Conservation (phyloP, 2,797 vertebrate species). For the Hoplostethus mediterraneus region DNA sequence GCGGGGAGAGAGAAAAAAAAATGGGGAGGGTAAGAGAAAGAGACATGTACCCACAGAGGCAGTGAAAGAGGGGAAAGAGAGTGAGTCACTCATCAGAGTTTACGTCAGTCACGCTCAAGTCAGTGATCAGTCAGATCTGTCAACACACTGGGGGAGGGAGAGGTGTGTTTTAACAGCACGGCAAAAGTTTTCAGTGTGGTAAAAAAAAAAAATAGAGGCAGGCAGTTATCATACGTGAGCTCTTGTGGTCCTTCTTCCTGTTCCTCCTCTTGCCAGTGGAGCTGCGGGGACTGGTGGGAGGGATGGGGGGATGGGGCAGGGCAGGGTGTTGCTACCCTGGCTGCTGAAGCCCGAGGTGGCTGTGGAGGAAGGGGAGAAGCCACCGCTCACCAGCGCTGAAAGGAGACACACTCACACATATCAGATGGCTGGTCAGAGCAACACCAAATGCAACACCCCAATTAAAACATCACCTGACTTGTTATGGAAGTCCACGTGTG, state of each 20-base stretch:
- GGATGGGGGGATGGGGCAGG: conserved; percentile 83
- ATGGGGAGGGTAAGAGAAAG: conserved; percentile 29
- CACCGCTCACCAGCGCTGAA: conserved; percentile 91
- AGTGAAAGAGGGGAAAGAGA: conserved; percentile 37
- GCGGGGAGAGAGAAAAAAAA: conserved; percentile 35
- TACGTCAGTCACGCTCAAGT: conserved; percentile 53
- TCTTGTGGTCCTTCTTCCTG: conserved; percentile 94
- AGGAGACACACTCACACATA: conserved; percentile 47
- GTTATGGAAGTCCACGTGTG: conserved; percentile 20
- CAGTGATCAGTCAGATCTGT: conserved; percentile 57
- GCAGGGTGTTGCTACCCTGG: conserved; percentile 90
- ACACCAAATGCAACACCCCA: neutral
- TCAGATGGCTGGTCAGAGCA: conserved; percentile 23
- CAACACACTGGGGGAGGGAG: conserved; percentile 22
- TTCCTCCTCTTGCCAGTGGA: conserved; percentile 89
- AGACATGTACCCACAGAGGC: conserved; percentile 52
- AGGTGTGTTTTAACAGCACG: conserved; percentile 9
- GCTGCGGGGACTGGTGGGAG: conserved; percentile 91
- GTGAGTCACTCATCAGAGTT: conserved; percentile 64
- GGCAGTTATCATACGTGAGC: conserved; percentile 86
- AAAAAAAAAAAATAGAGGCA: neutral
- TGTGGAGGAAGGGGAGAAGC: conserved; percentile 92
- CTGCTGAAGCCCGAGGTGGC: conserved; percentile 91
- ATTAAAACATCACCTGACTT: conserved; percentile 16
- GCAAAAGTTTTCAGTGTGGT: neutral